Conservation (phyloP, 2,888 invertebrate species). For the Meteorus cinctellus region DNA sequence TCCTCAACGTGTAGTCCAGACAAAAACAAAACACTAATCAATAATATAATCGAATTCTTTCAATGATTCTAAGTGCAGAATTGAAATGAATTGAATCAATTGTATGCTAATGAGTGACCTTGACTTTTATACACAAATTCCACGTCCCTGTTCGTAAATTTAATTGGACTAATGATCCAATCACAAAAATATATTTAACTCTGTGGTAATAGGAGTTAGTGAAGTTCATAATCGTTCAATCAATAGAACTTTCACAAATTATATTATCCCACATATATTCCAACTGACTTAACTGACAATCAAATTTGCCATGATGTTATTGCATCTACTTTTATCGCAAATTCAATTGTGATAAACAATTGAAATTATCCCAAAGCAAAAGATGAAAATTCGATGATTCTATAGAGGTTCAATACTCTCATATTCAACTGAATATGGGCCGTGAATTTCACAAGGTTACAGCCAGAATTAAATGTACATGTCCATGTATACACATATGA, state of each 20-base stretch:
- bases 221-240: not conserved
- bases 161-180: not conserved
- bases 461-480: not conserved
- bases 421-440: not conserved
- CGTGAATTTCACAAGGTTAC: not conserved
- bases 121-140: not conserved
- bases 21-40: not conserved
- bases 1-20: not conserved
- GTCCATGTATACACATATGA: not conserved
- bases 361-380: not conserved
- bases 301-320: not conserved
- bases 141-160: not conserved
- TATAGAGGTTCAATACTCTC: not conserved
- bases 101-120: not conserved
- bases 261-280: not conserved
- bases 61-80: not conserved
- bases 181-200: not conserved
- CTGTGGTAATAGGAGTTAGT: not conserved
- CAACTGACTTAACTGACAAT: not conserved
- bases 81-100: slow-evolving; percentile 3
- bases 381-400: not conserved
- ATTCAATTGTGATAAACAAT: not conserved
- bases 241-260: not conserved
- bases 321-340: not conserved
- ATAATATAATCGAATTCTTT: not conserved